Conservation (phyloP, 1,140 invertebrate genomes). For the Venturia canescens region DNA sequence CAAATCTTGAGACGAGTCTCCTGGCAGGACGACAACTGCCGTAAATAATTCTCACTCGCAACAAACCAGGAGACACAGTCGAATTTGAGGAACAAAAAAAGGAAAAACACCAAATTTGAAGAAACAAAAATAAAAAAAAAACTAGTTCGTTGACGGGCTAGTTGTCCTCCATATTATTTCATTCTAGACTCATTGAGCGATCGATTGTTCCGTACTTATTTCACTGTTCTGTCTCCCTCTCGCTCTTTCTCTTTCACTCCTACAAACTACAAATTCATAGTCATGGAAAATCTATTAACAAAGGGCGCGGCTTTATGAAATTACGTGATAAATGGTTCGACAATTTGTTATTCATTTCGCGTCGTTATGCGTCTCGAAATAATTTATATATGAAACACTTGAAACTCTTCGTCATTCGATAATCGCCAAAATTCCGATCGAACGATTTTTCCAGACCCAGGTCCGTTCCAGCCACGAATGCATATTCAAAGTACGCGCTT, state of each 20-base stretch:
- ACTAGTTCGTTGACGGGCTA: neutral
- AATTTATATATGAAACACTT: too few species aligned
- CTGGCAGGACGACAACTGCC: conserved; percentile 48
- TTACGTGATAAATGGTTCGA: too few species aligned
- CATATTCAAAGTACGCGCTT: too few species aligned
- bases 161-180: neutral
- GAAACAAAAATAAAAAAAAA: conserved; percentile 2
- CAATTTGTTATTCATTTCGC: too few species aligned
- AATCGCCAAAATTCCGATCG: too few species aligned
- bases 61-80: conserved; percentile 40
- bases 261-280: too few species aligned
- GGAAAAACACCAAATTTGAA: conserved; percentile 2
- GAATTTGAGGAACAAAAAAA: conserved; percentile 27
- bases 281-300: too few species aligned
- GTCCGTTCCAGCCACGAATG: too few species aligned
- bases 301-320: too few species aligned
- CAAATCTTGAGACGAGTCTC: conserved; percentile 70
- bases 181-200: conserved; percentile 1
- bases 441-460: too few species aligned
- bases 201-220: neutral
- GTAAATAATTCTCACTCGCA: conserved; percentile 37
- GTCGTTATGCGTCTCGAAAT: too few species aligned
- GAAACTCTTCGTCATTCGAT: too few species aligned
- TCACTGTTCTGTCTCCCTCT: neutral
- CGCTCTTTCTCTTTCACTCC: neutral